These are phyloP conservation scores for Amphipoea lucens DNA, from an alignment of 2,888 invertebrate species.

Conservation along the genomic window DNA sequence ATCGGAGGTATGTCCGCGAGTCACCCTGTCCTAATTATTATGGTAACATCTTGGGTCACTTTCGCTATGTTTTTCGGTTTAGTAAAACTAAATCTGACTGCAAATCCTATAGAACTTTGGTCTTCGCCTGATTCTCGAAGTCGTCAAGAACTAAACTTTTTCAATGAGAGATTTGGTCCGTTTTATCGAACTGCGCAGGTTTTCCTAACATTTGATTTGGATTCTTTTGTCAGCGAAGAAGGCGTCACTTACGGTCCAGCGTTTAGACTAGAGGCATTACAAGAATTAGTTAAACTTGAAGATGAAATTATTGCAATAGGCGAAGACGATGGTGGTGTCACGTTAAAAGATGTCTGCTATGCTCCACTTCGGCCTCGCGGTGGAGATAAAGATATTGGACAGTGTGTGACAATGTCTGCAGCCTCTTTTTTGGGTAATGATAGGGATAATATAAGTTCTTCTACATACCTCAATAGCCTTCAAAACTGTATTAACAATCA, in stretches of 20 bases:
- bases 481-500: slow-evolving; percentile 85
- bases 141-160: slow-evolving; percentile 95
- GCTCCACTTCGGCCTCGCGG: slow-evolving; percentile 94
- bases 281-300: slow-evolving; percentile 93
- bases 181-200: slow-evolving; percentile 97
- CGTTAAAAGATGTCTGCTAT: slow-evolving; percentile 93
- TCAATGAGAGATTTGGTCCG: slow-evolving; percentile 96
- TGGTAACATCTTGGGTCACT: slow-evolving; percentile 91
- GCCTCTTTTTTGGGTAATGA: slow-evolving; percentile 94
- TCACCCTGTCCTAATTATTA: slow-evolving; percentile 92
- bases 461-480: slow-evolving; percentile 81
- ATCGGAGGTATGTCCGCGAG: slow-evolving; percentile 91
- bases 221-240: slow-evolving; percentile 80
- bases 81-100: slow-evolving; percentile 92
- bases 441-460: slow-evolving; percentile 85
- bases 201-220: slow-evolving; percentile 93
- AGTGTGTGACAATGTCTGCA: slow-evolving; percentile 95
- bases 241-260: slow-evolving; percentile 93
- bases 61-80: slow-evolving; percentile 93
- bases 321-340: slow-evolving; percentile 87
- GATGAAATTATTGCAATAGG: slow-evolving; percentile 91
- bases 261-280: slow-evolving; percentile 93
- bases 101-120: slow-evolving; percentile 98
- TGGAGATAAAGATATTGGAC: slow-evolving; percentile 85
- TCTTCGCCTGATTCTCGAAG: slow-evolving; percentile 95